Evolutionary conservation across 1,140 invertebrate genomes (phyloP), one percentile per base, ranked within the genome.

Genomic region (Ptiloglossa arizonensis): DNA sequence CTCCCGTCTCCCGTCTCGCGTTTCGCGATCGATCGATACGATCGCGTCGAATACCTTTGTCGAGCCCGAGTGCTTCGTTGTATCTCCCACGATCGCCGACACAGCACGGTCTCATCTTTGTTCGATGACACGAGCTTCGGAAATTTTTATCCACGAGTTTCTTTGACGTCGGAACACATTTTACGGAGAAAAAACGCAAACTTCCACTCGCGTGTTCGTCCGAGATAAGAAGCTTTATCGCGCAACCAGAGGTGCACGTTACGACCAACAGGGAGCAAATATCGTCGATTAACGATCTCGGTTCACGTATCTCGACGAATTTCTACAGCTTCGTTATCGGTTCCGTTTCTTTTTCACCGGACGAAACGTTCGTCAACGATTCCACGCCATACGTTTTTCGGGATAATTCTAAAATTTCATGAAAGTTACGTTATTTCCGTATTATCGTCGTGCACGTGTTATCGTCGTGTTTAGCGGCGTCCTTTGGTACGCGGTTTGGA

Each of bases 51-150:
- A 76, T 76, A 76, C 73, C 64, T 68, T 69, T 76, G 73, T 76
- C 32, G 4, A 69, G 41, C 64, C 29, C 27, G n/a, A 69, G 62
- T 69, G 73, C 52, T 76, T 76, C 73, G 50, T 76, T 76, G 59
- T 76, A 76, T 69, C 64, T 69, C 32, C 41, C 73, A 27, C 22
- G 73, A 76, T 76, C 73, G 73, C 64, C 73, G 63, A 76, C 73
- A 66, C 73, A 68, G 73, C 73, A 69, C 32, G n/a, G 54, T 29
- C 59, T 59, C 73, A 76, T 76, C 73, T 76, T 68, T 76, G 73
- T 76, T 68, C 48, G 52, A 17, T 32, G 72, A 75, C 52, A 68
- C 72, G 72, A 24, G 29, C 32, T 5, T 13, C 13, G 32, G 22
- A 38, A 35, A 69, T 27, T 59, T 56, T 32, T 64, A 44, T 68